Conservation (phyloP, 2,113 vertebrate species). For the Tupaia chinensis region DNA sequence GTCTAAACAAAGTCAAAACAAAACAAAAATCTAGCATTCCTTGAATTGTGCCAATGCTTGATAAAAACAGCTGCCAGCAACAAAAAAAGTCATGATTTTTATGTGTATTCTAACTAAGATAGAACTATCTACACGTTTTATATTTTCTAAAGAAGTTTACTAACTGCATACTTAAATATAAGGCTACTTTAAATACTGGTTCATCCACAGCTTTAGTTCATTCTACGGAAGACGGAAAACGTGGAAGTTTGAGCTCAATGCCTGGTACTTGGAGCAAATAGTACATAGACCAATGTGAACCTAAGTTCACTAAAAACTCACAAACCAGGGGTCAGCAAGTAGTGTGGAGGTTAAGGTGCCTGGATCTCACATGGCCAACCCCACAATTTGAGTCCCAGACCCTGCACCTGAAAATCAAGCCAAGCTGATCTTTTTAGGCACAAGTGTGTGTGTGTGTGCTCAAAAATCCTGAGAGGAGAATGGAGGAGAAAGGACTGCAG, state of each 20-base stretch:
- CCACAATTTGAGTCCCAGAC: too few species aligned
- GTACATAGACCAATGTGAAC: background rate
- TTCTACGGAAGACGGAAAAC: background rate
- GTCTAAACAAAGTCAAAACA: too few species aligned
- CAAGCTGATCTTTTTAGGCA: too few species aligned
- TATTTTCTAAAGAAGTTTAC: background rate
- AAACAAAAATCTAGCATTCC: background rate
- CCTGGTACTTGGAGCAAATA: background rate
- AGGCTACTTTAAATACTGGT: background rate
- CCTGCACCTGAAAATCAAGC: too few species aligned
- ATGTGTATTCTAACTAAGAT: background rate
- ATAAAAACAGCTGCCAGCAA: background rate
- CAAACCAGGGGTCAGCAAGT: background rate
- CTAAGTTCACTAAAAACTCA: background rate
- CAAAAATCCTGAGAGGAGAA: too few species aligned
- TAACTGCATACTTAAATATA: background rate
- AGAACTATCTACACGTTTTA: background rate
- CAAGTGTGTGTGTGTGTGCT: too few species aligned
- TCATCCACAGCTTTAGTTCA: background rate
- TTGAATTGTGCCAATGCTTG: background rate
- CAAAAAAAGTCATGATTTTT: background rate
- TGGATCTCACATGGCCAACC: too few species aligned
- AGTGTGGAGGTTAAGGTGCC: too few species aligned
- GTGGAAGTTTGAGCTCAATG: background rate
- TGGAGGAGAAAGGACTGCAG: too few species aligned